Evolutionary conservation across 2,888 invertebrate species (phyloP), one percentile per base, ranked within the genome.

Genomic region (Chironomus tentans): DNA sequence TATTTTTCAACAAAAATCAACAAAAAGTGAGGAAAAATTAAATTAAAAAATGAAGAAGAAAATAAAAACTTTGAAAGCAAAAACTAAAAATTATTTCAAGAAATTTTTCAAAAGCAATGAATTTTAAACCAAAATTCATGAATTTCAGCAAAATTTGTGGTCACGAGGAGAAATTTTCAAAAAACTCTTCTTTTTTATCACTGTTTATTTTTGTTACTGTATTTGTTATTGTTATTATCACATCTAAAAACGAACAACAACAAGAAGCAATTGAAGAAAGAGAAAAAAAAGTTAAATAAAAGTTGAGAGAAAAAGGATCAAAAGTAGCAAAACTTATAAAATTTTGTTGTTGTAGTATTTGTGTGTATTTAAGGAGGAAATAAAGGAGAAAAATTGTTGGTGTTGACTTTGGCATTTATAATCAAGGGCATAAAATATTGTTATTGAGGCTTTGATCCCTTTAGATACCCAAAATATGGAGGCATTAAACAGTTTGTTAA

Each of bases 231-330:
- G 12, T 70, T 70, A 10, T 18, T 46, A 21, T 70, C 2, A 75
- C 69, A 69, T 56, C 28, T 18, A 56, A 48, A 80, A 79, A 78
- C 78, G 75, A 77, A 80, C 78, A 78, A 77, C 78, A 80, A 80
- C 80, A 82, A 81, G 80, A 79, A 78, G 77, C 72, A 77, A 82
- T 82, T 83, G 82, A 83, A 82, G 82, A 82, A 82, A 82, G 83
- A 82, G 79, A 80, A 81, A 78, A 70, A 77, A 79, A 81, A 80
- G 38, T 10, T 10, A 38, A 38, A 38, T 10, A 38, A 38, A 38
- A 56, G 18, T 18, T 13, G 15, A n/a, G 15, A 56, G 5, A 15
- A 56, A 56, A 18, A 18, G n/a, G 56, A 18, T 56, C 5, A 56
- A n/a, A 18, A 18, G n/a, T 56, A 18, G 56, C 18, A 56, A 56